These are phyloP conservation scores for Limnothrissa miodon DNA, from an alignment of 2,113 vertebrate genomes.

Conservation along the genomic window DNA sequence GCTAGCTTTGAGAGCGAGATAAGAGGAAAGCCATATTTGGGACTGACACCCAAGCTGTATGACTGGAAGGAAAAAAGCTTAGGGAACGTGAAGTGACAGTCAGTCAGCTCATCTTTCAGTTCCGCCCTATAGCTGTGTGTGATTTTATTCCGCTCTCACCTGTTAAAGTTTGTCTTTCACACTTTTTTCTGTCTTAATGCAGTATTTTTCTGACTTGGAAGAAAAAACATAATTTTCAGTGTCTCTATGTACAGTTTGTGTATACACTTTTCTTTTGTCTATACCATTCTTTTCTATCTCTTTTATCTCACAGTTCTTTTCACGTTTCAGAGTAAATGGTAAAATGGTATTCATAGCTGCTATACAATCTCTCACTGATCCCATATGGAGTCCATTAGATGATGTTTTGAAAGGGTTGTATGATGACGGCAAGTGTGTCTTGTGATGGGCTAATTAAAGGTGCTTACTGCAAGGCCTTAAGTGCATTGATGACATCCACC, in stretches of 20 bases:
- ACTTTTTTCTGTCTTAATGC: too few species aligned
- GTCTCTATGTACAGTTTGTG: neutral
- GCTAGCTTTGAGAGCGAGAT: neutral
- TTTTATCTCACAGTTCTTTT: neutral
- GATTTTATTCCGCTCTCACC: neutral
- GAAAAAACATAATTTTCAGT: neutral
- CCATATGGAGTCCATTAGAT: neutral
- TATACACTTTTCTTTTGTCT: neutral
- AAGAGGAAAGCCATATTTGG: conserved; percentile 7
- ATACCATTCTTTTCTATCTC: neutral
- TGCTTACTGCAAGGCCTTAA: neutral
- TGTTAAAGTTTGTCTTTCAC: neutral
- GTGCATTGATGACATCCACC: neutral
- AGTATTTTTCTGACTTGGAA: too few species aligned
- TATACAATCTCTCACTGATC: neutral
- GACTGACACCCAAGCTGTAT: neutral
- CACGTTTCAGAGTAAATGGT: neutral
- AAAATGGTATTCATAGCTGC: neutral
- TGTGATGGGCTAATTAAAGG: neutral
- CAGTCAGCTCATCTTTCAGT: neutral
- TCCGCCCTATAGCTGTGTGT: neutral
- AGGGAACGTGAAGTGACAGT: neutral
- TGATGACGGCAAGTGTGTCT: neutral
- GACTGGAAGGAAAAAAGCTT: neutral
- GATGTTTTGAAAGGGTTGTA: neutral